These are phyloP conservation scores for Palythoa grandis DNA, from an alignment of 92 coral and sea anemone species.

Conservation along the genomic window DNA sequence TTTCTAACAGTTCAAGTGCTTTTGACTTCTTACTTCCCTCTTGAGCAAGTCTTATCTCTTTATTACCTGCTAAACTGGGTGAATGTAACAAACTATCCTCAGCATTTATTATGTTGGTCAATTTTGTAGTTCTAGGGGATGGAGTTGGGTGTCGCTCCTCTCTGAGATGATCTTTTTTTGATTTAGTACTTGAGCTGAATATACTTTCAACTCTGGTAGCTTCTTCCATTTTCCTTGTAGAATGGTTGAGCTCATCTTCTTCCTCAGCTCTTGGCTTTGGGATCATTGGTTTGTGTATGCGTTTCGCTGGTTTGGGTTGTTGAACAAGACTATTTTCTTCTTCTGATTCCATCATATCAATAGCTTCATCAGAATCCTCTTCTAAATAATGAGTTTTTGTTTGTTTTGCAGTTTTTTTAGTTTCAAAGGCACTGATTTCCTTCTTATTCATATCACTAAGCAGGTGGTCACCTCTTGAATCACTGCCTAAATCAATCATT, in stretches of 20 bases:
- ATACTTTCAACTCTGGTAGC: not conserved
- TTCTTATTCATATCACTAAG: not conserved
- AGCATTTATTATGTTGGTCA: not conserved
- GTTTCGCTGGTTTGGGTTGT: not conserved
- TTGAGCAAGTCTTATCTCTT: not conserved
- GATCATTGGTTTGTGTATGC: not conserved
- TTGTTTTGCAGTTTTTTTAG: not conserved
- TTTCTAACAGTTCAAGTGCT: constrained; percentile 18
- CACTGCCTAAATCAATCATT: constrained; percentile 5
- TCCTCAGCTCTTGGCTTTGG: not conserved
- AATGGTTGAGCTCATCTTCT: not conserved
- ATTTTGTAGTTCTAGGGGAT: not conserved
- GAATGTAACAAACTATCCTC: not conserved
- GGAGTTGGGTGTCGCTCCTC: constrained; percentile 1
- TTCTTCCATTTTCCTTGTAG: not conserved
- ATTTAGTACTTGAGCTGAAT: not conserved
- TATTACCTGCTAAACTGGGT: not conserved
- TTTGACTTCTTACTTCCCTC: constrained; percentile 22
- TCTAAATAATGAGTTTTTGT: constrained; percentile 13
- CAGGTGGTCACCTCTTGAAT: not conserved
- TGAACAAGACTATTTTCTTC: not conserved
- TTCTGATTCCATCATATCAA: constrained; percentile 14
- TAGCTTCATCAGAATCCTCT: constrained; percentile 18
- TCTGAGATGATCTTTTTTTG: not conserved
- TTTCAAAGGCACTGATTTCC: not conserved